Conservation (phyloP, 2,113 vertebrate species). For the Sprattus sprattus region DNA sequence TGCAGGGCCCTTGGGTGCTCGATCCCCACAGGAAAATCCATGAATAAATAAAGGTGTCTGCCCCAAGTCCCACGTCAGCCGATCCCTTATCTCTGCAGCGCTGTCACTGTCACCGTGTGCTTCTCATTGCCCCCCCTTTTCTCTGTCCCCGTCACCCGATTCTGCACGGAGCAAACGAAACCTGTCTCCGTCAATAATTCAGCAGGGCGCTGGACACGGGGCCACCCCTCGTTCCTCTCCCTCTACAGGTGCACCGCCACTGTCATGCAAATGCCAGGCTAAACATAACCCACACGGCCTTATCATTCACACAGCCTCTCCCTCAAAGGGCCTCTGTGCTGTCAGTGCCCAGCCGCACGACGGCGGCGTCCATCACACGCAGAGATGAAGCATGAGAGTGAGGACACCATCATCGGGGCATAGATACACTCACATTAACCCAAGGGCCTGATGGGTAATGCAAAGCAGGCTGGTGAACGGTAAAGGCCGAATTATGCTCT, state of each 20-base stretch:
- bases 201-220: conserved; percentile 1
- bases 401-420: too few species aligned
- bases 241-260: not conserved
- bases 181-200: conserved; percentile 44
- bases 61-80: conserved; percentile 32
- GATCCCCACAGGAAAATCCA: conserved; percentile 40
- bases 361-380: not conserved
- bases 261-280: conserved; percentile 15
- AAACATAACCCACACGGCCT: conserved; percentile 3
- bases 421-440: too few species aligned
- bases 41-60: conserved; percentile 51
- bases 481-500: too few species aligned
- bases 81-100: conserved; percentile 25
- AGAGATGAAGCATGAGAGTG: too few species aligned
- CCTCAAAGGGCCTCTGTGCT: not conserved
- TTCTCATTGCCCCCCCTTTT: not conserved
- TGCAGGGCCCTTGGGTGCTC: not conserved
- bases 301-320: not conserved
- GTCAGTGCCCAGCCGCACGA: not conserved
- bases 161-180: conserved; percentile 6
- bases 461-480: too few species aligned
- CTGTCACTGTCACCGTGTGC: not conserved
- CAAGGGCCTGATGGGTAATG: too few species aligned
- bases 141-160: conserved; percentile 19
- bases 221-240: not conserved